Conservation (phyloP, 2,888 invertebrate genomes). For the Bedellia somnulentella region DNA sequence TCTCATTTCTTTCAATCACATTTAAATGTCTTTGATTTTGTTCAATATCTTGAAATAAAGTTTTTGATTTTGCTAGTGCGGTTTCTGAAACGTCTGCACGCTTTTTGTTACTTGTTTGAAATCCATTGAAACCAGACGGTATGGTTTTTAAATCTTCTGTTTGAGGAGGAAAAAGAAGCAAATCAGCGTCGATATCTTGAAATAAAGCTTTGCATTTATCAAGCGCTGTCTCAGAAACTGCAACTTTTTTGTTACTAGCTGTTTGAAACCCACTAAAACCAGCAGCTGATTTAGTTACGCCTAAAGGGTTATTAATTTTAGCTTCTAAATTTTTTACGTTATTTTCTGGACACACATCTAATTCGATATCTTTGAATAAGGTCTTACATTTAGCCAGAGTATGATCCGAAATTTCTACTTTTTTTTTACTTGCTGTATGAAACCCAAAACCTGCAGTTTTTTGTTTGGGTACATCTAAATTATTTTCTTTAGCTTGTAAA, state of each 20-base stretch:
- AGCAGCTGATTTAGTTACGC: conserved; percentile 8
- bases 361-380: conserved; percentile 16
- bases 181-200: no score
- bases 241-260: conserved; percentile 24
- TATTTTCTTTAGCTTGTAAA: conserved; percentile 14
- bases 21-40: no score
- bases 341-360: no score
- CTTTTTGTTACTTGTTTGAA: conserved; percentile 12
- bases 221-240: conserved; percentile 16
- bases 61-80: conserved; percentile 16
- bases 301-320: conserved; percentile 17
- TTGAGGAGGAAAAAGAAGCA: conserved; percentile 13
- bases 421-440: conserved; percentile 12
- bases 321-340: no score
- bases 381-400: conserved; percentile 17
- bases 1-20: no score
- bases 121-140: conserved; percentile 7
- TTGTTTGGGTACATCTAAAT: conserved; percentile 15
- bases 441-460: conserved; percentile 8
- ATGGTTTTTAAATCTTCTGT: no score
- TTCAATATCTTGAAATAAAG: conserved; percentile 17
- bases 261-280: conserved; percentile 23
- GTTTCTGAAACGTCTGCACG: conserved; percentile 14
- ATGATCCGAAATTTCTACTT: conserved; percentile 14
- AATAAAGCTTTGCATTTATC: conserved; percentile 15